Evolutionary conservation across 1,140 invertebrate genomes (phyloP).

Genomic region (Drosophila mayri): DNA sequence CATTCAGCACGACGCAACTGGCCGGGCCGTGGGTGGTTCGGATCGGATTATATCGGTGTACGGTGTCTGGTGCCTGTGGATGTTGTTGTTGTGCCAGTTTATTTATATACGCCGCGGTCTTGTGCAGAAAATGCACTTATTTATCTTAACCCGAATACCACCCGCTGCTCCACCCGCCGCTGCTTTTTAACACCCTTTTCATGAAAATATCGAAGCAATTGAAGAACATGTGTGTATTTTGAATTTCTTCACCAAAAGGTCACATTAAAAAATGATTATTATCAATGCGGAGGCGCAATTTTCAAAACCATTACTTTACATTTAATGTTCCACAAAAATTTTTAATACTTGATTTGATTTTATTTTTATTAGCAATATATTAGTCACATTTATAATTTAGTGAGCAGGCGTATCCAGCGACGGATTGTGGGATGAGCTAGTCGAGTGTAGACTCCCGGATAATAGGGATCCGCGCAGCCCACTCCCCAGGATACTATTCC

Average conservation of each 20-base stretch:
- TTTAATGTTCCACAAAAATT: not conserved
- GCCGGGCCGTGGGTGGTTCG: not conserved
- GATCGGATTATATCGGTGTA: slow-evolving; percentile 1
- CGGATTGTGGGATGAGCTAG: slow-evolving; percentile 82
- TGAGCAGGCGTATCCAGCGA: slow-evolving; percentile 73
- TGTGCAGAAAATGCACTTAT: slow-evolving; percentile 52
- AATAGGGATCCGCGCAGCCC: slow-evolving; percentile 87
- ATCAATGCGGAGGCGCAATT: too few relatives aligned
- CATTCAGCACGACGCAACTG: slow-evolving; percentile 70
- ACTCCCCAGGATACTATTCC: slow-evolving; percentile 89
- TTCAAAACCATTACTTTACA: not conserved
- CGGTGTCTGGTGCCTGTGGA: slow-evolving; percentile 17
- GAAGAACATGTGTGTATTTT: not conserved
- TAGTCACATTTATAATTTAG: slow-evolving; percentile 57
- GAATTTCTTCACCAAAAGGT: not conserved
- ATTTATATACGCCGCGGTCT: slow-evolving; percentile 48
- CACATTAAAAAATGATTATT: too few relatives aligned
- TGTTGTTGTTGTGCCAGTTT: slow-evolving; percentile 10
- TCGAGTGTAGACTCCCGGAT: slow-evolving; percentile 88
- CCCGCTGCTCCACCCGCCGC: slow-evolving; percentile 35
- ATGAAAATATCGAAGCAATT: not conserved
- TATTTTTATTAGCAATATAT: slow-evolving; percentile 18
- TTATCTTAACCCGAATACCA: slow-evolving; percentile 69
- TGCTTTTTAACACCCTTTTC: not conserved
- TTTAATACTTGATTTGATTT: not conserved